A percentile compares a stretch with the other conserved stretches of the same genome.
Conservation (phyloP, 2,797 vertebrate genomes). For the Rhabdomys pumilio region DNA sequence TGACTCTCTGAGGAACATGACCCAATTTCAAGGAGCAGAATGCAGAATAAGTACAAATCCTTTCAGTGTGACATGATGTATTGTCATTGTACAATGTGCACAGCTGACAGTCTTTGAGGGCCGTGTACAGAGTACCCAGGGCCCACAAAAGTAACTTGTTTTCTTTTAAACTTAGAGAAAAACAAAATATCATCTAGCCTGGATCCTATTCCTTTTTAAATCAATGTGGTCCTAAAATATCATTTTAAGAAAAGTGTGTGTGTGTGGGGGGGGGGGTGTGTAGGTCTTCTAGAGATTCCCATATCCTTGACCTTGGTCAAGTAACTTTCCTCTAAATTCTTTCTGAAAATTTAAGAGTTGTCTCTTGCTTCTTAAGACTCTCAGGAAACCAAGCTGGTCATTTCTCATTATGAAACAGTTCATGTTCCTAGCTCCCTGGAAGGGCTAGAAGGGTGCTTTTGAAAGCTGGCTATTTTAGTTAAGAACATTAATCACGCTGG, state of each 20-base stretch:
- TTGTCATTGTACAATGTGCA: slow-evolving; percentile 31
- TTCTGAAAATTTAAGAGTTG: slow-evolving; percentile 50
- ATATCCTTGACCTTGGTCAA: neutral
- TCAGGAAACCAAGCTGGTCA: slow-evolving; percentile 54
- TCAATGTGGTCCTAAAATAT: neutral
- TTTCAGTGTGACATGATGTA: slow-evolving; percentile 68
- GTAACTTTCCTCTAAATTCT: slow-evolving; percentile 35
- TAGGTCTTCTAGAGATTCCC: slow-evolving; percentile 10
- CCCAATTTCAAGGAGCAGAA: slow-evolving; percentile 75
- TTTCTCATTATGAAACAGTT: slow-evolving; percentile 78
- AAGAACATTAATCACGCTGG: slow-evolving; percentile 77
- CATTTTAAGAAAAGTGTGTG: neutral
- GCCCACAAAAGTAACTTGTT: neutral
- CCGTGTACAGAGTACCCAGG: neutral
- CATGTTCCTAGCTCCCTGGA: slow-evolving; percentile 68
- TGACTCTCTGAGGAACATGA: slow-evolving; percentile 68
- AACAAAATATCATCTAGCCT: neutral
- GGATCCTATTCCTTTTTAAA: slow-evolving; percentile 57
- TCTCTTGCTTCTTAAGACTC: neutral
- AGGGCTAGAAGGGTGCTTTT: slow-evolving; percentile 64
- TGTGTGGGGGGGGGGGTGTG: too few relatives aligned
- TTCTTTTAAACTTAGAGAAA: slow-evolving; percentile 61
- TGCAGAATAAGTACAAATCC: slow-evolving; percentile 1
- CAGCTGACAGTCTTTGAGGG: neutral
- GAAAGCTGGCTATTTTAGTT: slow-evolving; percentile 77